phyloP scores from a whole-genome alignment of 2,888 invertebrate species.

The Azorinus chamasolen region DNA sequence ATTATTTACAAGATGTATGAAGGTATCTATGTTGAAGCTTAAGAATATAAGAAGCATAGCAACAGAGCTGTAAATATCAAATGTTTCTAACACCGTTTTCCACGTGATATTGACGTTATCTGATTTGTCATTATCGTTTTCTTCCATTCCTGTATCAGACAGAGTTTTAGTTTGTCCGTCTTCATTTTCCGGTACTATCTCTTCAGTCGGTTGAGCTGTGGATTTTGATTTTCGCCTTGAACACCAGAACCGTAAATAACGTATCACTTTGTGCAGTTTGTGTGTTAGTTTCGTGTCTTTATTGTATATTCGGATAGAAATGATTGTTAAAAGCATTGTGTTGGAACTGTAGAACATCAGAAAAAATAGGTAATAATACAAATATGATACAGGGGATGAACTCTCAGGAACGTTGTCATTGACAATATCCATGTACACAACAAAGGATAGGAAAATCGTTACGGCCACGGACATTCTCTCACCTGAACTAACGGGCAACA shows the following conservation, averaged over 20 bases:
- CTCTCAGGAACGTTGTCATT: slow-evolving; percentile 53
- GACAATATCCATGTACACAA: too few relatives aligned
- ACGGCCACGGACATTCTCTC: slow-evolving; percentile 46
- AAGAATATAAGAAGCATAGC: slow-evolving; percentile 7
- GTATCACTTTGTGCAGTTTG: neutral
- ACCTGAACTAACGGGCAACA: too few relatives aligned
- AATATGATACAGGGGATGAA: too few relatives aligned
- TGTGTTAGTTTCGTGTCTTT: slow-evolving; percentile 19
- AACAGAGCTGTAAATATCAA: too few relatives aligned
- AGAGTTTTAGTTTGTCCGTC: too few relatives aligned
- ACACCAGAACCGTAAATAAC: slow-evolving; percentile 1
- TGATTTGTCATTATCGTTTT: too few relatives aligned
- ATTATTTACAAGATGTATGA: slow-evolving; percentile 6
- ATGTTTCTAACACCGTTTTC: slow-evolving; percentile 31
- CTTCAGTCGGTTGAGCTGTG: too few relatives aligned
- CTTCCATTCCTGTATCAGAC: too few relatives aligned
- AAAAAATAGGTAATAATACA: slow-evolving; percentile 46
- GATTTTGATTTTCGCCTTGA: too few relatives aligned
- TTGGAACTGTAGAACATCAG: slow-evolving; percentile 36
- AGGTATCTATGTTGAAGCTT: neutral
- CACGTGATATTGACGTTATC: slow-evolving; percentile 10
- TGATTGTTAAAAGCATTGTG: slow-evolving; percentile 31
- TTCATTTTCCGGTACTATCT: too few relatives aligned
- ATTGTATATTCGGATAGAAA: slow-evolving; percentile 50
- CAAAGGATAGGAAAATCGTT: slow-evolving; percentile 51